phyloP scores from a whole-genome alignment of 2,888 invertebrate species.

The Nymphalis c-album region DNA sequence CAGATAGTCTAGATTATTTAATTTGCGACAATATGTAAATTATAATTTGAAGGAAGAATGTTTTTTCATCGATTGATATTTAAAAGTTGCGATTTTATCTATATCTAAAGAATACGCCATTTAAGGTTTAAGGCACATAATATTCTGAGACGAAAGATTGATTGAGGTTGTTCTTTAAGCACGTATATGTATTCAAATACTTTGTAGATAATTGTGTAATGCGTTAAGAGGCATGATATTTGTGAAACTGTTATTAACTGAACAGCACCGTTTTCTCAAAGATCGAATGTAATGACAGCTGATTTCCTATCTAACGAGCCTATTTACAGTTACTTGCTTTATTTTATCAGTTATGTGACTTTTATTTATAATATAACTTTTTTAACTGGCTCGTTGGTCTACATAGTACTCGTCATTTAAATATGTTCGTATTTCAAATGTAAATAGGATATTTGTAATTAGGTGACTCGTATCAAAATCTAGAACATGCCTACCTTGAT shows the following conservation, averaged over 20 bases:
- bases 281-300: constrained; percentile 40
- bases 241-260: constrained; percentile 43
- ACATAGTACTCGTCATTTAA: constrained; percentile 21
- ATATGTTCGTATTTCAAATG: constrained; percentile 29
- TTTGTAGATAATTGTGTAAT: constrained; percentile 1
- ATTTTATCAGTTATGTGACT: constrained; percentile 6
- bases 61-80: too few relatives aligned
- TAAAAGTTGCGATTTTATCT: too few relatives aligned
- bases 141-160: too few relatives aligned
- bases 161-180: too few relatives aligned
- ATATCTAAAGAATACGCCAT: too few relatives aligned
- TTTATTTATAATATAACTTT: background rate
- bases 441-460: constrained; percentile 31
- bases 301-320: constrained; percentile 49
- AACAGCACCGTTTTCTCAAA: constrained; percentile 44
- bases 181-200: too few relatives aligned
- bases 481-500: constrained; percentile 32
- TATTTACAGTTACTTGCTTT: constrained; percentile 28
- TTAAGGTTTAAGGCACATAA: too few relatives aligned
- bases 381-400: background rate
- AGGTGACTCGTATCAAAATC: constrained; percentile 25
- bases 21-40: too few relatives aligned
- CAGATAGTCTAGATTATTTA: too few relatives aligned
- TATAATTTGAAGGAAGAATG: too few relatives aligned
- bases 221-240: constrained; percentile 27